Evolutionary conservation across 2,888 invertebrate species (phyloP), one percentile per base, ranked within the genome.

Genomic region (Chrysotoxum bicinctum): DNA sequence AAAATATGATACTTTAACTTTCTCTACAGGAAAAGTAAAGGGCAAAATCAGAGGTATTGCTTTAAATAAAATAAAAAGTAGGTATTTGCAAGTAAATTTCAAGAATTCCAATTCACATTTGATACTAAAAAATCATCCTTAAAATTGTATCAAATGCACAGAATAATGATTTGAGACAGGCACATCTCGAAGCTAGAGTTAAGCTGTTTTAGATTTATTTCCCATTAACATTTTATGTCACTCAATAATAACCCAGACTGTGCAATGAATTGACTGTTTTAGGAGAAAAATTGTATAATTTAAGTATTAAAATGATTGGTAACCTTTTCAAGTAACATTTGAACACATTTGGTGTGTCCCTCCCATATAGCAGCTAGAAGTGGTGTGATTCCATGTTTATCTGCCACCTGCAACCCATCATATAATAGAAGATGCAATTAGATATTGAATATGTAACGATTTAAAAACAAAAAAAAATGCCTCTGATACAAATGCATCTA

Each of bases 341-440:
- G 95, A 12, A 99, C 98, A 93, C 98, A 98, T 85, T 96, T 95
- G 69, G 96, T 96, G 91, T 99, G 99, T 26, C 98, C 98, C 93
- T 99, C 99, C 97, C 97, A 99, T 90, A 99, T 97, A 76, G 99
- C 99, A 88, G 98, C 98, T 89, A 99, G 92, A 60, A 99, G 93
- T 37, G 98, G 97, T 86, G 97, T 97, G 88, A 99, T 98, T 37
- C 98, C 98, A 94, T 98, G 97, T 93, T 98, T 98, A 92, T 99
- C 99, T 90, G 95, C 94, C 88, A 96, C 95, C 98, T 99, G 78
- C 93, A 93, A 60, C 9, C 32, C 60, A 58, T 58, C 40, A 43
- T 16, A 62, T 43, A 16, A 43, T 48, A 30, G 37, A 76, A 66
- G 60, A 50, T 66, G 19, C 37, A 26, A 14, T 70, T 60, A 43